Evolutionary conservation across 2,888 invertebrate species (phyloP), one percentile per base, ranked within the genome.

Genomic region (Entomobrya multifasciata): DNA sequence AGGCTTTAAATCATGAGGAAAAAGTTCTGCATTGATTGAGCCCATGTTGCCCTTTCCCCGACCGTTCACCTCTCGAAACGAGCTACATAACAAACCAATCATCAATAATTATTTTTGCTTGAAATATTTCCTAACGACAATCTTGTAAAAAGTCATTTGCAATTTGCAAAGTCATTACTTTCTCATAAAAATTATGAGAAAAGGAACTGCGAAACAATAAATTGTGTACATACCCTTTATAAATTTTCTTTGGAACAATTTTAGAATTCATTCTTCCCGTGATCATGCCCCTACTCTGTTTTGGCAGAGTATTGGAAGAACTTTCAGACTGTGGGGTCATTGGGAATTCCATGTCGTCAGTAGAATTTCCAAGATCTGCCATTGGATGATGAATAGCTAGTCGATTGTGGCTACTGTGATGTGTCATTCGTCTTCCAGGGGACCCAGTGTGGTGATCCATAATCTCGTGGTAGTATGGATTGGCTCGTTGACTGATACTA

Each of bases 1-100:
- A 0, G 94, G 94, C 67, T 93, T 92, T 90, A 94, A 88, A 49
- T 91, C 91, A 57, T 91, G 91, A 3, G 92, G 92, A 89, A 91
- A 92, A 27, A 91, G 88, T 84, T 87, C 89, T 20, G 80, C 76
- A 44, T 70, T 86, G 11, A 80, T 86, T 52, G 25, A 62, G 20
- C 55, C 80, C 74, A 86, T 86, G 15, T 25, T 82, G 81, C 52
- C 86, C 77, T 79, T 87, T 47, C 70, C 67, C 27, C 88, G 83
- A 82, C 77, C 82, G 20, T 90, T 89, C 11, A 88, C 82, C 72
- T 90, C 90, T 74, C 89, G 84, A 86, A 87, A 90, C 60, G 90
- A 90, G 79, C 90, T 90, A 76, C 15, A 70, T 17, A 36, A 41
- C 57, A 22, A 65, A 41, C 13, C 47, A n/a, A n/a, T n/a, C n/a